These are phyloP conservation scores for Prunella fulvescens DNA, from an alignment of 2,113 vertebrate genomes.

Conservation along the genomic window DNA sequence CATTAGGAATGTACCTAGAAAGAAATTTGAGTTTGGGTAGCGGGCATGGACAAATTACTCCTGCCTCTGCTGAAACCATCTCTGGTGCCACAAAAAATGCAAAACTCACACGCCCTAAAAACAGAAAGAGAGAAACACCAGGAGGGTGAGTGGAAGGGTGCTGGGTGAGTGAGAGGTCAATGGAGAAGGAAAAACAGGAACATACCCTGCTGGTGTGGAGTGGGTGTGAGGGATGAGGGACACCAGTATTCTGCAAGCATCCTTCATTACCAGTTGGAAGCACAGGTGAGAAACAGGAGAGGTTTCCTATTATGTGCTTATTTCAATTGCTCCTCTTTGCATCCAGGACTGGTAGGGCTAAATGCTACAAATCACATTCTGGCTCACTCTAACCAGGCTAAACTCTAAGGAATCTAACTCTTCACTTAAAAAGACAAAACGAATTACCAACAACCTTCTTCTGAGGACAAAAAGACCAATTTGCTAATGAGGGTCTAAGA, in stretches of 20 bases:
- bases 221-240: background rate
- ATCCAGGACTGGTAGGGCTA: background rate
- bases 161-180: background rate
- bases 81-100: background rate
- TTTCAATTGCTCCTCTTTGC: background rate
- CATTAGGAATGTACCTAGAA: background rate
- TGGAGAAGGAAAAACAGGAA: background rate
- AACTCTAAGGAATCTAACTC: background rate
- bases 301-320: background rate
- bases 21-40: background rate
- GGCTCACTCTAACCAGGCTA: background rate
- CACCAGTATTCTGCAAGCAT: background rate
- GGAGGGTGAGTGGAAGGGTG: background rate
- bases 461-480: background rate
- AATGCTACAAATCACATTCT: background rate
- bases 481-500: background rate
- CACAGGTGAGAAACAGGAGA: background rate
- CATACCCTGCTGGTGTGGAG: background rate
- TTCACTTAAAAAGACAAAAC: background rate
- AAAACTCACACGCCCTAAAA: background rate
- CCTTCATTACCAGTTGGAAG: background rate
- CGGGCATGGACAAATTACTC: background rate
- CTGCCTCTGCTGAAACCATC: background rate
- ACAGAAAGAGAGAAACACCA: background rate
- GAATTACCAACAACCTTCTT: background rate